Percentiles rank a stretch among this genome's conserved stretches.
Evolutionary conservation across 2,888 invertebrate species (phyloP).

Genomic region (Agonopterix subpropinquella): DNA sequence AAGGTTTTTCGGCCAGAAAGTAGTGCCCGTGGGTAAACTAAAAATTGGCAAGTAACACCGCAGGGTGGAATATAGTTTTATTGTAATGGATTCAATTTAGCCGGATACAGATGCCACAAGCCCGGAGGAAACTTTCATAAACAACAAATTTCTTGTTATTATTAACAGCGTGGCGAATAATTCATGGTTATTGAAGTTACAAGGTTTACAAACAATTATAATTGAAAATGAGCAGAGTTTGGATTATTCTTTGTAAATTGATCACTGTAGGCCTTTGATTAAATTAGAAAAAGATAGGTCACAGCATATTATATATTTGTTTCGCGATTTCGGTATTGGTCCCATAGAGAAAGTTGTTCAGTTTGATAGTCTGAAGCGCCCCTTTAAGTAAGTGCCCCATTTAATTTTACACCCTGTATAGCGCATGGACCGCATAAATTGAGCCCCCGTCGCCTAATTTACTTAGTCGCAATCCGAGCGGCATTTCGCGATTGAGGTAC

Average conservation of each 20-base stretch:
- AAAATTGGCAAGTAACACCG: background rate
- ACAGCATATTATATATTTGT: too few species aligned
- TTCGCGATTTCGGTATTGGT: too few species aligned
- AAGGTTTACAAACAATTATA: constrained; percentile 46
- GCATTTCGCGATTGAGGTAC: too few species aligned
- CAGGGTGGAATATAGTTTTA: background rate
- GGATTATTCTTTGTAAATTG: constrained; percentile 64
- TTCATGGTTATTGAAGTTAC: constrained; percentile 58
- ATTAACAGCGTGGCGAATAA: constrained; percentile 45
- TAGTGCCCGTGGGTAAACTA: constrained; percentile 2
- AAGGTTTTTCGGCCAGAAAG: constrained; percentile 2
- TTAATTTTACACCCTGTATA: too few species aligned
- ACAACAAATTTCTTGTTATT: constrained; percentile 41
- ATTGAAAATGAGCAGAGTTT: constrained; percentile 65
- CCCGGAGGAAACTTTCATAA: constrained; percentile 25
- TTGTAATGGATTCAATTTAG: background rate
- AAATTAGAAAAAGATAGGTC: too few species aligned
- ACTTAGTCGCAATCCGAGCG: too few species aligned
- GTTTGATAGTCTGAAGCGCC: too few species aligned
- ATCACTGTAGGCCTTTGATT: constrained; percentile 34
- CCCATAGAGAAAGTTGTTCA: too few species aligned
- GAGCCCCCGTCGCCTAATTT: too few species aligned
- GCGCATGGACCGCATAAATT: too few species aligned
- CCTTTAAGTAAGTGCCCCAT: too few species aligned
- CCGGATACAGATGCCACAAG: background rate